Percentiles rank a stretch among this genome's conserved stretches.
Conservation (phyloP, 2,888 invertebrate genomes). For the Himalopsyche kuldschensis region DNA sequence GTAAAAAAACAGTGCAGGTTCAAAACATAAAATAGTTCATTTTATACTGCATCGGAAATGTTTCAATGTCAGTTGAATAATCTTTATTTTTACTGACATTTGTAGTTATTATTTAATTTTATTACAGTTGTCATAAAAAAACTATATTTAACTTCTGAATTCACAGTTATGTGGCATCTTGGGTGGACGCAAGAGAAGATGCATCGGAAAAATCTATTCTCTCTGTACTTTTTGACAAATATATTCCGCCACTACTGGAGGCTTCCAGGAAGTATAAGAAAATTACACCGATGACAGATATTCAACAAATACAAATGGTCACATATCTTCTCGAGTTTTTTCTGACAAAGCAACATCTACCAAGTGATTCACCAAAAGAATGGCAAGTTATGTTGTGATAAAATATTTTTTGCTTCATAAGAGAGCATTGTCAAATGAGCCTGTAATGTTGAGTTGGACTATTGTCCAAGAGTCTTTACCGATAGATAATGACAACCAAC, state of each 20-base stretch:
- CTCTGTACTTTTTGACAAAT: constrained; percentile 89
- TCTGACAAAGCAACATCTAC: constrained; percentile 76
- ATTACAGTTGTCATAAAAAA: too few relatives aligned
- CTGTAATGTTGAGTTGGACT: too few relatives aligned
- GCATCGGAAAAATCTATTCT: constrained; percentile 78
- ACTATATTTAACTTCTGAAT: not conserved
- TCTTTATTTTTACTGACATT: too few relatives aligned
- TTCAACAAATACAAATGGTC: constrained; percentile 85
- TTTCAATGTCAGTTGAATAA: too few relatives aligned
- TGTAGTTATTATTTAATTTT: too few relatives aligned
- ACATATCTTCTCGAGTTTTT: constrained; percentile 86
- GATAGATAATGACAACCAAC: not conserved
- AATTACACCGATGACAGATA: constrained; percentile 88
- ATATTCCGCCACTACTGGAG: constrained; percentile 83
- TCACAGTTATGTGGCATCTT: constrained; percentile 80
- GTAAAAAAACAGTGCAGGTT: too few relatives aligned
- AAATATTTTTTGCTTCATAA: too few relatives aligned
- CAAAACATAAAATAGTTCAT: too few relatives aligned
- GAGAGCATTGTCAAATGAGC: not conserved
- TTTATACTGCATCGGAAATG: too few relatives aligned
- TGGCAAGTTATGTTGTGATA: constrained; percentile 56
- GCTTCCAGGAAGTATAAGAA: constrained; percentile 78
- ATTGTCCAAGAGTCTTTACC: not conserved
- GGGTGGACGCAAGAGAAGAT: constrained; percentile 78
- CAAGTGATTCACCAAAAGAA: constrained; percentile 88